Conservation (phyloP, 2,113 vertebrate genomes). For the Mesoclemmys tuberculata region DNA sequence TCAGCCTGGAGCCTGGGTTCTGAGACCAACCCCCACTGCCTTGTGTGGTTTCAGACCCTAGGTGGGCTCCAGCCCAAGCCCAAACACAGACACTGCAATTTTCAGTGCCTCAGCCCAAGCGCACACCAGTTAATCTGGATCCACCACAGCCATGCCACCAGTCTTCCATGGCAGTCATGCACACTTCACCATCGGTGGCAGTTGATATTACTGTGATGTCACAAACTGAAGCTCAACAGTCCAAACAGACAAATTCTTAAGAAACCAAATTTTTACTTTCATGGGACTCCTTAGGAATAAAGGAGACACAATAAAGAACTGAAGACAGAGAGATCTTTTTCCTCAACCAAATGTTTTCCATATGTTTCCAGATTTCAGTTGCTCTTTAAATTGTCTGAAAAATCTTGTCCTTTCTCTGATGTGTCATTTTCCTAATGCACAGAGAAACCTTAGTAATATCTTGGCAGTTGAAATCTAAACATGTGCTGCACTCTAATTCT, state of each 20-base stretch:
- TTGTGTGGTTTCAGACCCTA: not conserved
- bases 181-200: not conserved
- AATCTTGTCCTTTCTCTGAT: not conserved
- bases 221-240: fast-evolving
- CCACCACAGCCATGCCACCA: not conserved
- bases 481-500: not conserved
- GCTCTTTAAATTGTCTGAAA: not conserved
- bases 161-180: not conserved
- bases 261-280: not conserved
- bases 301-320: not conserved
- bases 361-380: not conserved
- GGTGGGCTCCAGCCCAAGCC: not conserved
- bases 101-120: not conserved
- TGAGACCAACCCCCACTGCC: no score
- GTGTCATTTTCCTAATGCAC: not conserved
- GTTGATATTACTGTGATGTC: fast-evolving
- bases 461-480: not conserved
- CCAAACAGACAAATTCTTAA: not conserved
- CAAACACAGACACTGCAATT: not conserved
- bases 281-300: not conserved
- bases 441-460: not conserved
- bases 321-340: not conserved
- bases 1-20: no score
- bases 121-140: not conserved
- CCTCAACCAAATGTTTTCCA: not conserved